Percentiles rank a stretch among this genome's conserved stretches.
Conservation (phyloP, 2,797 vertebrate species). For the Phalanger gymnotis region DNA sequence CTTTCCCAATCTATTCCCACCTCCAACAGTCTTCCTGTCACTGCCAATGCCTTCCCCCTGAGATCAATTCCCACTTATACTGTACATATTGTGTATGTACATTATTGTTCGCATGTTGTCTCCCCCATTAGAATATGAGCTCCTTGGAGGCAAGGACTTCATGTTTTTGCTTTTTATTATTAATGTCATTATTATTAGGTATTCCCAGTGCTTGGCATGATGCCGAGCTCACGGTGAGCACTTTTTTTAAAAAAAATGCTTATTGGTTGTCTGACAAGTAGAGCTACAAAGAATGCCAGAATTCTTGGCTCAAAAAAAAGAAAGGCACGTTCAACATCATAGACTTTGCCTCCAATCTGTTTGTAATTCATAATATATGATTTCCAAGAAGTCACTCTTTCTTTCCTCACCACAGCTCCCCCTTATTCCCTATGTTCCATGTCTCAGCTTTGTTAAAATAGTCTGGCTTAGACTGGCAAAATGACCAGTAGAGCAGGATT, state of each 20-base stretch:
- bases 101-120: neutral
- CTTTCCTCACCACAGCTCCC: neutral
- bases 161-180: neutral
- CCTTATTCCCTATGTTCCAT: neutral
- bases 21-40: neutral
- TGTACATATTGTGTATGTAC: neutral
- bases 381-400: neutral
- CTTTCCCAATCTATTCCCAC: neutral
- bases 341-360: neutral
- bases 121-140: neutral
- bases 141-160: neutral
- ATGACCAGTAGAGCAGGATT: neutral
- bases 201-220: neutral
- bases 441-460: neutral
- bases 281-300: neutral
- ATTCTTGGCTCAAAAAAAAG: conserved; percentile 25
- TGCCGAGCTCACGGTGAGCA: neutral
- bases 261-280: neutral
- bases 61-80: neutral
- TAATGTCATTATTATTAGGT: neutral
- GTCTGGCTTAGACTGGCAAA: neutral
- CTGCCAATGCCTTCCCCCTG: neutral
- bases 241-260: neutral
- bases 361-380: neutral
- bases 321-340: neutral